phyloP scores from a whole-genome alignment of 2,113 vertebrate species.

The Oreotrochilus melanogaster region DNA sequence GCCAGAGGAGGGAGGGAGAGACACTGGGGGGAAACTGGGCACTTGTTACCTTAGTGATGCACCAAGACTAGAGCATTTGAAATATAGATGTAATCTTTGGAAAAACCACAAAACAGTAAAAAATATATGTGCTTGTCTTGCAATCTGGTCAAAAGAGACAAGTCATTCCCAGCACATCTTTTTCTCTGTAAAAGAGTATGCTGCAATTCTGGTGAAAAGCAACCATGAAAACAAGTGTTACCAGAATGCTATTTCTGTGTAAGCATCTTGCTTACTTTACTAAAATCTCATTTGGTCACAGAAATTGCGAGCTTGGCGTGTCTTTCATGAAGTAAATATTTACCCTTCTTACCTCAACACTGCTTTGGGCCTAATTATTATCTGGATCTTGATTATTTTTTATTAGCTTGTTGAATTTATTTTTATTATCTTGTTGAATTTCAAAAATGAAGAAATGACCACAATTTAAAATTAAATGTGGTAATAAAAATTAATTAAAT shows the following conservation, averaged over 20 bases:
- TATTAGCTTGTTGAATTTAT: neutral
- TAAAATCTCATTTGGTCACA: conserved; percentile 21
- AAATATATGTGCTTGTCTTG: neutral
- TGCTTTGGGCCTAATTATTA: neutral
- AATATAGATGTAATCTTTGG: neutral
- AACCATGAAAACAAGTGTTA: neutral
- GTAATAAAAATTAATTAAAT: conserved; percentile 7
- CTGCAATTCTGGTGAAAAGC: conserved; percentile 1
- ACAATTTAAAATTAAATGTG: neutral
- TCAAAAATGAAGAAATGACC: neutral
- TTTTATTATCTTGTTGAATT: neutral
- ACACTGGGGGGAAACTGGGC: neutral
- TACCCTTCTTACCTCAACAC: conserved; percentile 17
- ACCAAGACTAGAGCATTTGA: neutral
- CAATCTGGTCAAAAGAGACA: neutral
- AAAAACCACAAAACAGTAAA: neutral
- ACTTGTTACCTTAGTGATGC: neutral
- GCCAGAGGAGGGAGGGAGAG: neutral
- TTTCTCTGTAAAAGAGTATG: neutral
- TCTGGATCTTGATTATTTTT: neutral
- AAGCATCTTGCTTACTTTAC: neutral
- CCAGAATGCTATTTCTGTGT: conserved; percentile 10
- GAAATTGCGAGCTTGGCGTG: neutral
- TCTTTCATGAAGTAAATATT: conserved; percentile 7
- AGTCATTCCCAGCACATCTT: neutral